Evolutionary conservation across 2,888 invertebrate species (phyloP).

Genomic region (Cancer borealis): DNA sequence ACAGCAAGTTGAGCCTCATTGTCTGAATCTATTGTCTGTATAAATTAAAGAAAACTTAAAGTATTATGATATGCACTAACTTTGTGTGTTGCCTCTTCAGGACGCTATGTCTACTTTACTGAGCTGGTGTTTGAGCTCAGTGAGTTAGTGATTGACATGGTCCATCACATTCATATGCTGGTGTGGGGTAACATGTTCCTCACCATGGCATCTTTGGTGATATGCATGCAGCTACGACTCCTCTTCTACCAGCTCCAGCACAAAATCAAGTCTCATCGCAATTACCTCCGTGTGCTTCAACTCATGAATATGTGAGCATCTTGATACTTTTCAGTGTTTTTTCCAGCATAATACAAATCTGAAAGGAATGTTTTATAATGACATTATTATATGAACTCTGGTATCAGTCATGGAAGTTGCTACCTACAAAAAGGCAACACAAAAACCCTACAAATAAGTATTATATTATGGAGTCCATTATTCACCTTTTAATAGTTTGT

Average conservation of each 20-base stretch:
- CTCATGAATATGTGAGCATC: conserved; percentile 72
- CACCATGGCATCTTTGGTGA: conserved; percentile 93
- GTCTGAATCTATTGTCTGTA: neutral
- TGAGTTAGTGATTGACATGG: conserved; percentile 87
- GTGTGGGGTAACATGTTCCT: conserved; percentile 93
- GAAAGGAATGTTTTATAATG: neutral
- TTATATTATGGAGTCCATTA: too few species aligned
- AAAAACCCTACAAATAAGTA: too few species aligned
- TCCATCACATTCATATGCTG: conserved; percentile 93
- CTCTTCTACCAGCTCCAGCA: conserved; percentile 91
- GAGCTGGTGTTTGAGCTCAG: conserved; percentile 89
- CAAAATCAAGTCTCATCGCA: conserved; percentile 89
- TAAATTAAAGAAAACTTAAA: neutral
- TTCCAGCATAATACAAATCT: neutral
- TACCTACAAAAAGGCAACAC: too few species aligned
- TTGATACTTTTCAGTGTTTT: neutral
- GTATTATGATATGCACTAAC: neutral
- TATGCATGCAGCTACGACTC: conserved; percentile 92
- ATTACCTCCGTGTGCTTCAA: conserved; percentile 89
- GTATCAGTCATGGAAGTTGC: too few species aligned
- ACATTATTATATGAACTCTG: too few species aligned
- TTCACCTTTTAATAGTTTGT: too few species aligned
- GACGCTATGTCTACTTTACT: conserved; percentile 88
- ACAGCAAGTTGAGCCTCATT: neutral
- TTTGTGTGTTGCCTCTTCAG: conserved; percentile 78